Base-by-base conservation (phyloP, 35 echinoderm and acorn worm genomes). In the Apostichopus japonicus region DNA sequence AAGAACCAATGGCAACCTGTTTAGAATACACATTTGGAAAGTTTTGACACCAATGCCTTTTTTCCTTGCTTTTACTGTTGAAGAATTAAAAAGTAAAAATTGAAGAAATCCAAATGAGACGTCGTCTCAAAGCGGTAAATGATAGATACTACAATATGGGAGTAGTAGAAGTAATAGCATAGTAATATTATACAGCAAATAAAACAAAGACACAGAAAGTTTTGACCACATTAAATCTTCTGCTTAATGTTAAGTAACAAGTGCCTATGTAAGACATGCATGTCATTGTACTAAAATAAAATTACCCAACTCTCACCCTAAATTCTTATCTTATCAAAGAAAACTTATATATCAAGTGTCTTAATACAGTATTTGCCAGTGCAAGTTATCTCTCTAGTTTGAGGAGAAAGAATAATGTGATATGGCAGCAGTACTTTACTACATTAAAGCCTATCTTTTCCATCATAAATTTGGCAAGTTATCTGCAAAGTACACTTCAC, bases 401-500 rank as follows among this genome's bases (percentile, higher is more conserved):
- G 15, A 75, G n/a, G 71, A 75, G n/a, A 75, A 75, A 19, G 71
- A 75, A 22, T 19, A 75, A 75, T 23, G 16, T 75, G 71, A 82
- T 44, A n/a, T 44, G 33, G 33, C 27, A 63, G 86, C 86, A 89
- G 86, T 89, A 65, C 62, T 89, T 73, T 87, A 44, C 86, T 87
- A 44, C 86, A 67, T 65, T 67, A 89, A 52, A 89, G 62, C 86
- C 86, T 73, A 67, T 52, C 14, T 21, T 65, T 59, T 27, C 72
- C 44, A 44, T 44, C 33, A 65, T 82, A 44, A 56, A 89, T 89
- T 89, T 89, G 86, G 86, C 86, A 89, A 89, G 86, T 89, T 89
- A 51, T 89, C 59, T 89, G 86, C 86, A 89, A 89, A 89, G 86
- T 89, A 89, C 86, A 89, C 86, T 89, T 89, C 61, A 89, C 56